Evolutionary conservation across 2,113 vertebrate species (phyloP).

Genomic region (Rutilus rutilus): DNA sequence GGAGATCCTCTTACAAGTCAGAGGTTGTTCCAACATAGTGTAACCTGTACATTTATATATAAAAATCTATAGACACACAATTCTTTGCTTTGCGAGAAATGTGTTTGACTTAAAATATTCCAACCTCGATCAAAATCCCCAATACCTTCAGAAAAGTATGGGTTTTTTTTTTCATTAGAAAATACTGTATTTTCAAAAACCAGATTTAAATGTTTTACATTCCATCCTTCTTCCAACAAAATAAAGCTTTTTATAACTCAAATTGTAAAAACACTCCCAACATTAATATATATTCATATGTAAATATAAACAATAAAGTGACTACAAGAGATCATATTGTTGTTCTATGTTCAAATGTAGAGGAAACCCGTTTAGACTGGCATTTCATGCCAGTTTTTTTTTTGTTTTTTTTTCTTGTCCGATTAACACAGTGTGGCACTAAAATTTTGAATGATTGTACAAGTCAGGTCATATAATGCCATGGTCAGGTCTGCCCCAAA

Average conservation of each 20-base stretch:
- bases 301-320: slow-evolving; percentile 81
- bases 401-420: slow-evolving; percentile 36
- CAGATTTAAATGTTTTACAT: slow-evolving; percentile 73
- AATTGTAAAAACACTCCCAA: slow-evolving; percentile 77
- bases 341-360: slow-evolving; percentile 80
- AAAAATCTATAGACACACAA: slow-evolving; percentile 74
- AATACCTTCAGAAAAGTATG: slow-evolving; percentile 80
- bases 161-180: slow-evolving; percentile 68
- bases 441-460: slow-evolving; percentile 80
- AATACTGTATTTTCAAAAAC: slow-evolving; percentile 79
- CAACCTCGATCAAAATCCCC: slow-evolving; percentile 73
- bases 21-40: slow-evolving; percentile 68
- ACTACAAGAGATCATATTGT: slow-evolving; percentile 71
- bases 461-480: slow-evolving; percentile 71
- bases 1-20: slow-evolving; percentile 53
- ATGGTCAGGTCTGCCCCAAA: slow-evolving; percentile 64
- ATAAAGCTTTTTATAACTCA: slow-evolving; percentile 80
- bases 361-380: slow-evolving; percentile 81
- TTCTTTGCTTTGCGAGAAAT: slow-evolving; percentile 88
- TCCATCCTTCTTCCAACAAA: slow-evolving; percentile 76
- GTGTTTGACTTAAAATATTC: slow-evolving; percentile 86
- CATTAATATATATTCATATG: slow-evolving; percentile 70
- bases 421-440: slow-evolving; percentile 82
- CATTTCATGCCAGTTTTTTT: slow-evolving; percentile 66
- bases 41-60: slow-evolving; percentile 79